Conservation (phyloP, 1,140 invertebrate species). For the Gonioctena quinquepunctata region DNA sequence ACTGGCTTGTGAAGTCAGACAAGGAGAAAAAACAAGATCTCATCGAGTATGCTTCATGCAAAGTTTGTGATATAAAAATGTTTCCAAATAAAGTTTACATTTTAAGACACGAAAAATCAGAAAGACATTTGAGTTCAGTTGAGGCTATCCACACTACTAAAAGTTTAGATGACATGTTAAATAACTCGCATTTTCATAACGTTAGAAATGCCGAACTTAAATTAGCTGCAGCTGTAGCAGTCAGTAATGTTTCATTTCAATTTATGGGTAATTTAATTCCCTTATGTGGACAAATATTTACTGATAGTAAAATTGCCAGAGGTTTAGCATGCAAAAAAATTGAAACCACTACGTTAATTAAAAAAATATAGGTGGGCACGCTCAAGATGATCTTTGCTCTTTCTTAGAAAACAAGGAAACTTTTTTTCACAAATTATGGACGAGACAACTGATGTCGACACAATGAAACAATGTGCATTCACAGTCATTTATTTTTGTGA, state of each 20-base stretch:
- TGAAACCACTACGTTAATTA: constrained; percentile 18
- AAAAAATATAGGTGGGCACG: constrained; percentile 2
- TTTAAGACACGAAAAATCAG: not conserved
- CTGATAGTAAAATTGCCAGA: constrained; percentile 21
- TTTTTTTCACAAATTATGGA: constrained; percentile 29
- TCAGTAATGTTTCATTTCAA: constrained; percentile 24
- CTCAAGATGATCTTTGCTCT: not conserved
- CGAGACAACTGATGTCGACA: constrained; percentile 22
- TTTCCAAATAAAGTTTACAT: not conserved
- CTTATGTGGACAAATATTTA: constrained; percentile 18
- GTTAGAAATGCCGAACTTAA: constrained; percentile 16
- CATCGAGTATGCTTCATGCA: not conserved
- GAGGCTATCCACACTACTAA: not conserved
- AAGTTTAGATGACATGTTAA: not conserved
- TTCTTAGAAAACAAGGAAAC: not conserved
- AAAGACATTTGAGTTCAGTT: not conserved
- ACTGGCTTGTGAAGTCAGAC: not conserved
- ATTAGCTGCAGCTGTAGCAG: constrained; percentile 7
- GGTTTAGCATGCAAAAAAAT: constrained; percentile 3
- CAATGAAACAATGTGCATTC: constrained; percentile 25
- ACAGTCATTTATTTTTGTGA: constrained; percentile 30
- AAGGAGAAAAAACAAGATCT: not conserved
- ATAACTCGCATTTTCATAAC: not conserved
- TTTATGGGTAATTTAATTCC: constrained; percentile 18
- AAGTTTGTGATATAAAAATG: not conserved